phyloP scores from a whole-genome alignment of 2,888 invertebrate species.

The Mantis religiosa region DNA sequence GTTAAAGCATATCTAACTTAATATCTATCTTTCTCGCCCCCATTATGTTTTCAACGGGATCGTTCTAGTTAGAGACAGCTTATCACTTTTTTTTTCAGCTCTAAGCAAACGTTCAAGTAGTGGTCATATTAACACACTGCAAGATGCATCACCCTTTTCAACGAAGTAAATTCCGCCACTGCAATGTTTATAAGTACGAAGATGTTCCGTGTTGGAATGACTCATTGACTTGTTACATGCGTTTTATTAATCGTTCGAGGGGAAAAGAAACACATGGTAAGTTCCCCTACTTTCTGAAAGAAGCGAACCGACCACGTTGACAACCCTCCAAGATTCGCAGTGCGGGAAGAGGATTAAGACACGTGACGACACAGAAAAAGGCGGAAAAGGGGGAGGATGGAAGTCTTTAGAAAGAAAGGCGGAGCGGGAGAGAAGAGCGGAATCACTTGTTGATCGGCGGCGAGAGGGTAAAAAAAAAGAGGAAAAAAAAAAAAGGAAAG shows the following conservation, averaged over 20 bases:
- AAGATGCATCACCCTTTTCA: too few relatives aligned
- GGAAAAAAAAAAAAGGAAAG: not conserved
- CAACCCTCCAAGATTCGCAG: not conserved
- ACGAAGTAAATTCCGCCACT: not conserved
- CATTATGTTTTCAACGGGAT: too few relatives aligned
- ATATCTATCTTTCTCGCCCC: too few relatives aligned
- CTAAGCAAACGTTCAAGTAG: too few relatives aligned
- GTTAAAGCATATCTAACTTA: too few relatives aligned
- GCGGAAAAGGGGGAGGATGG: not conserved
- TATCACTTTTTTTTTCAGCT: too few relatives aligned
- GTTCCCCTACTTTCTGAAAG: not conserved
- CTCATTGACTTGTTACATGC: not conserved
- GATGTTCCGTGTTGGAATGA: not conserved
- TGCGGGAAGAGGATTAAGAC: slow-evolving; percentile 18
- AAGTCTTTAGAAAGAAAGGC: slow-evolving; percentile 2
- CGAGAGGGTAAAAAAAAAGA: not conserved
- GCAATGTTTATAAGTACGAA: not conserved
- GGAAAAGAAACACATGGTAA: not conserved
- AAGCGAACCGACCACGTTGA: not conserved
- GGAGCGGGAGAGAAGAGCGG: not conserved
- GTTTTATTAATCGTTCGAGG: not conserved
- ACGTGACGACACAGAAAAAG: not conserved
- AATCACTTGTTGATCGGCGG: slow-evolving; percentile 26
- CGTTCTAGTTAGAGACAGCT: too few relatives aligned
- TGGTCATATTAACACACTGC: too few relatives aligned